These are phyloP conservation scores for Alloscopus bannaensis DNA, from an alignment of 2,888 invertebrate genomes.

Conservation along the genomic window DNA sequence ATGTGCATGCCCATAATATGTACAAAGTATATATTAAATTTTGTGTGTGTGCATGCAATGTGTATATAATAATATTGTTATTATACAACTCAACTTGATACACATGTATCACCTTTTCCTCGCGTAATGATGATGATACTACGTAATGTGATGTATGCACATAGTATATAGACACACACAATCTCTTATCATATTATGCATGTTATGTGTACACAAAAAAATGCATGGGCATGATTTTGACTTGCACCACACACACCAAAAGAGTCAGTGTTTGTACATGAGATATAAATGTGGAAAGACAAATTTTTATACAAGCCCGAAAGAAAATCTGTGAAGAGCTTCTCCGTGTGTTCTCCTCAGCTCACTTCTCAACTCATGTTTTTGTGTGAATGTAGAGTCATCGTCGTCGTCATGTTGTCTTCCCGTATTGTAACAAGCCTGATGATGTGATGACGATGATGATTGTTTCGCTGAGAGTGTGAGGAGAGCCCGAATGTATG, in stretches of 20 bases:
- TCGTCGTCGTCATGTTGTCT: conserved; percentile 36
- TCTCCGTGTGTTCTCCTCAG: too few relatives aligned
- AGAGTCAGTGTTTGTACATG: too few relatives aligned
- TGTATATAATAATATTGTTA: too few relatives aligned
- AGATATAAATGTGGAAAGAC: background rate
- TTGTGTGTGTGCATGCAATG: too few relatives aligned
- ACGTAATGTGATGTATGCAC: conserved; percentile 50
- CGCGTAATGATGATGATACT: conserved; percentile 1
- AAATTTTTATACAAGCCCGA: conserved; percentile 4
- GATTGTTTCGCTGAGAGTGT: background rate
- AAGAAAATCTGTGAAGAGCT: conserved; percentile 1
- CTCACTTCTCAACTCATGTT: conserved; percentile 17
- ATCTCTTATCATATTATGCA: conserved; percentile 38
- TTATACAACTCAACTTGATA: conserved; percentile 42
- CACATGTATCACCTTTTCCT: conserved; percentile 36
- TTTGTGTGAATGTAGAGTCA: background rate
- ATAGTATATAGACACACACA: too few relatives aligned
- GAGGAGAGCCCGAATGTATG: conserved; percentile 34
- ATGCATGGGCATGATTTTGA: conserved; percentile 35
- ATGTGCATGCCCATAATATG: too few relatives aligned
- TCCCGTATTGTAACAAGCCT: background rate
- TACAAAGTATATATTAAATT: too few relatives aligned
- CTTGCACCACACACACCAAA: too few relatives aligned
- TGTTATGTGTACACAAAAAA: conserved; percentile 36
- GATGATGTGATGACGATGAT: background rate